These are phyloP conservation scores for Bufotes viridis DNA, from an alignment of 2,797 vertebrate species.

Conservation along the genomic window DNA sequence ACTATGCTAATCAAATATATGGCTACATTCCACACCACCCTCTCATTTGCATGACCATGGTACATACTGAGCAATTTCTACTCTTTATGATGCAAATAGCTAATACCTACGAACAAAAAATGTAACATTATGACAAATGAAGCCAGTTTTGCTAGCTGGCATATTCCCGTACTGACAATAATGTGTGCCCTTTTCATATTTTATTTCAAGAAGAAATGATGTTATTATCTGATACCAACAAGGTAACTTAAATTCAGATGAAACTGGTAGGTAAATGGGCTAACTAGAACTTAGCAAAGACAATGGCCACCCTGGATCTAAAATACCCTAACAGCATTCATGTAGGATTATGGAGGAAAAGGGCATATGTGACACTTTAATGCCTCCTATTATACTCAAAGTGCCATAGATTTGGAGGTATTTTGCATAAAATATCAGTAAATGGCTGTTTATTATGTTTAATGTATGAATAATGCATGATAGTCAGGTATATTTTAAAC, in stretches of 20 bases:
- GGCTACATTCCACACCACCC: conserved; percentile 28
- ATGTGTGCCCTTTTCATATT: conserved; percentile 40
- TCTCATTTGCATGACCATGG: conserved; percentile 51
- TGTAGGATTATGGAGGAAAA: not conserved
- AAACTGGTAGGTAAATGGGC: not conserved
- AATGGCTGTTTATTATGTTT: not conserved
- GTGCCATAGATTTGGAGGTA: not conserved
- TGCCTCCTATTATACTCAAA: not conserved
- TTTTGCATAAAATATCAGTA: not conserved
- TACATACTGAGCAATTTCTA: conserved; percentile 45
- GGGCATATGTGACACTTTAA: not conserved
- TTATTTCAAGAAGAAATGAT: conserved; percentile 10
- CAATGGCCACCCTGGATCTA: not conserved
- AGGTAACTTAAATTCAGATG: not conserved
- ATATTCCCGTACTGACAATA: conserved; percentile 21
- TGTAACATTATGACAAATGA: conserved; percentile 39
- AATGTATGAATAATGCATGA: not conserved
- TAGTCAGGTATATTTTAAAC: not conserved
- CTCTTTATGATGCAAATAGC: conserved; percentile 49
- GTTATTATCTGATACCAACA: conserved; percentile 29
- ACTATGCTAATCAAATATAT: conserved; percentile 23
- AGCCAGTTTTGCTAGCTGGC: conserved; percentile 26
- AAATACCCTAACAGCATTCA: conserved; percentile 23
- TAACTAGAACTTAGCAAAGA: conserved; percentile 2
- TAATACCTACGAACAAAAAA: conserved; percentile 35